Conservation (phyloP, 1,140 invertebrate genomes). For the Zaprionus africanus region DNA sequence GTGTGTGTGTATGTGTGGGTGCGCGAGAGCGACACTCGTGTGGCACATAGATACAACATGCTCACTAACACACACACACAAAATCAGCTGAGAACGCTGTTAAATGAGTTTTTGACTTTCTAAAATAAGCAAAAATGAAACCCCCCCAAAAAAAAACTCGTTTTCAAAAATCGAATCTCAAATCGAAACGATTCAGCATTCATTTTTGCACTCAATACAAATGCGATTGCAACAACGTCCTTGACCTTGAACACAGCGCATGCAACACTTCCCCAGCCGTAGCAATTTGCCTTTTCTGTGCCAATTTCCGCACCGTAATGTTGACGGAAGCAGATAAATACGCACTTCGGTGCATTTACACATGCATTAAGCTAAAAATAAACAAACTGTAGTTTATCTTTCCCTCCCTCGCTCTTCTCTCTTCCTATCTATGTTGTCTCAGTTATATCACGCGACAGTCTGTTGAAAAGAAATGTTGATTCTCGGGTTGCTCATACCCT, state of each 20-base stretch:
- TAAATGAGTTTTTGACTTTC: conserved; percentile 43
- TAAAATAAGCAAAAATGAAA: conserved; percentile 24
- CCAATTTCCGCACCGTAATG: conserved; percentile 68
- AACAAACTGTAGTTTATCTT: conserved; percentile 27
- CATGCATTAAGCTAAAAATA: conserved; percentile 53
- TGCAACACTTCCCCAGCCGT: conserved; percentile 15
- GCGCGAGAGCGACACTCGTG: conserved; percentile 18
- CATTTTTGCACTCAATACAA: conserved; percentile 24
- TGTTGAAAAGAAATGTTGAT: background rate
- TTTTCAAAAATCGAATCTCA: conserved; percentile 1
- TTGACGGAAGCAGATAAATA: conserved; percentile 65
- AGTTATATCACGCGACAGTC: conserved; percentile 54
- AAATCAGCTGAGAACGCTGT: conserved; percentile 53
- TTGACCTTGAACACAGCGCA: conserved; percentile 59
- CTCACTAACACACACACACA: background rate
- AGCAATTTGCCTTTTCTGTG: conserved; percentile 32
- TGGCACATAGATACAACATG: background rate
- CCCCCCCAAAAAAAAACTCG: conserved; percentile 14
- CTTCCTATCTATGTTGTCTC: conserved; percentile 4
- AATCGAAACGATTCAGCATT: conserved; percentile 10
- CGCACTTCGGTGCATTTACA: conserved; percentile 38
- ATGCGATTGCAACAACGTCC: conserved; percentile 47
- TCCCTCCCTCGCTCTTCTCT: background rate
- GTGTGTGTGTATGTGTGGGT: conserved; percentile 16
- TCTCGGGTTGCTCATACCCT: background rate